Base-by-base conservation (phyloP, 2,888 invertebrate genomes). In the Nomada goodeniana region DNA sequence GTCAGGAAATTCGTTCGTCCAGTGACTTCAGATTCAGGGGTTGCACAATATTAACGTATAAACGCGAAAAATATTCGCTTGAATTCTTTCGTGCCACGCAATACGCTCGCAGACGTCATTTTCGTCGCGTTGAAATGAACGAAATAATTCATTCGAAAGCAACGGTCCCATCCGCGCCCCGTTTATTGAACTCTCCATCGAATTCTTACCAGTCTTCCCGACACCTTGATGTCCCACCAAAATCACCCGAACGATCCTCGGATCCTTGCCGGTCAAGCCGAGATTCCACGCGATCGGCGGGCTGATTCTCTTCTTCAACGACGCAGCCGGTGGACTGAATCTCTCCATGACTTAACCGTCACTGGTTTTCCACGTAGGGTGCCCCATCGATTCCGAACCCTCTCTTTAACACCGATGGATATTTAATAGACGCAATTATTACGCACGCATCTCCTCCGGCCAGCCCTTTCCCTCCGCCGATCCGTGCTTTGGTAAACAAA, bases 151-250 rank as follows among this genome's bases (percentile, higher is more conserved):
- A 29, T 29, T 29, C 7, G 7, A 29, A 29, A 5, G 29, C 29
- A 29, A 29, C 29, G 7, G 29, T 29, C 0, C 0, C 0, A 29
- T 7, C 13, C 11, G 44, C 1, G 47, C 47, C 44, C 44, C 10
- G 10, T 47, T 15, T 13, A 47, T 47, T 15, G 15, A 47, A 15
- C 15, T 1, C 29, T 3, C 44, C 2, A 50, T 64, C 26, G 84
- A 42, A 18, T 42, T 23, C 52, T 94, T 94, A 97, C 97, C 97
- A 89, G 97, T 97, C 94, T 98, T 98, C 15, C 97, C 97, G 70
- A 97, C 97, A 63, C 97, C 97, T 29, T 96, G 95, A 90, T 97
- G 97, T 4, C 97, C 97, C 47, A 98, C 94, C 9, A 98, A 96
- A 96, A 97, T 96, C 11, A 97, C 95, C 93, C 96, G 96, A 82